A percentile compares a stretch with the other conserved stretches of the same genome.
These are phyloP conservation scores for Chymomyza fuscimana DNA, from an alignment of 2,888 invertebrate species.

Conservation along the genomic window DNA sequence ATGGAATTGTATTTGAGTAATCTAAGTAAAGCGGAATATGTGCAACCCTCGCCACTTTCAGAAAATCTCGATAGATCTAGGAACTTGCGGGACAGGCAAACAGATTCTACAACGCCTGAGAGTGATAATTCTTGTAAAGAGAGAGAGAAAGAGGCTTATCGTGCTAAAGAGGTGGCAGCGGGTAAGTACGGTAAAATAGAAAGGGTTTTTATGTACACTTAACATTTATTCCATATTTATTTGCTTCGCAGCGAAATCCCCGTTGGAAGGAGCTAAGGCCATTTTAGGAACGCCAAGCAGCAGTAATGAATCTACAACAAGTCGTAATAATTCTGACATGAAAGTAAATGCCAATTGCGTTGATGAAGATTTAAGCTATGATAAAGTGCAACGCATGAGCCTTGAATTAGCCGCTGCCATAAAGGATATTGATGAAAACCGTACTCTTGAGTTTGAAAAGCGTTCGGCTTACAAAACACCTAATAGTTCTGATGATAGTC, in stretches of 20 bases:
- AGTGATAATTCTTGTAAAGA: neutral
- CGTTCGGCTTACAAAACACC: conserved; percentile 51
- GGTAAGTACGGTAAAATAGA: conserved; percentile 50
- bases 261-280: neutral
- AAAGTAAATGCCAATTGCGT: conserved; percentile 18
- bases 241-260: conserved; percentile 31
- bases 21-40: conserved; percentile 47
- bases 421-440: conserved; percentile 52
- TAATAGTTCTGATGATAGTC: conserved; percentile 35
- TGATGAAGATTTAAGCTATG: conserved; percentile 47
- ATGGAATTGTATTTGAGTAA: conserved; percentile 53
- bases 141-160: conserved; percentile 34
- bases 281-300: neutral
- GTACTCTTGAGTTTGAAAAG: conserved; percentile 52
- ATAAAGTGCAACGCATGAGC: conserved; percentile 47
- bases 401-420: conserved; percentile 54
- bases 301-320: neutral
- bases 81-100: conserved; percentile 42
- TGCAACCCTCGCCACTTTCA: conserved; percentile 43
- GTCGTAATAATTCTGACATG: neutral
- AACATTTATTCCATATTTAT: conserved; percentile 18
- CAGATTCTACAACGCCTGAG: neutral
- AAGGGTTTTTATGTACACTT: conserved; percentile 25
- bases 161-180: conserved; percentile 32
- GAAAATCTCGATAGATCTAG: conserved; percentile 17